Conservation (phyloP, 1,140 invertebrate species). For the Holotrichia oblita region DNA sequence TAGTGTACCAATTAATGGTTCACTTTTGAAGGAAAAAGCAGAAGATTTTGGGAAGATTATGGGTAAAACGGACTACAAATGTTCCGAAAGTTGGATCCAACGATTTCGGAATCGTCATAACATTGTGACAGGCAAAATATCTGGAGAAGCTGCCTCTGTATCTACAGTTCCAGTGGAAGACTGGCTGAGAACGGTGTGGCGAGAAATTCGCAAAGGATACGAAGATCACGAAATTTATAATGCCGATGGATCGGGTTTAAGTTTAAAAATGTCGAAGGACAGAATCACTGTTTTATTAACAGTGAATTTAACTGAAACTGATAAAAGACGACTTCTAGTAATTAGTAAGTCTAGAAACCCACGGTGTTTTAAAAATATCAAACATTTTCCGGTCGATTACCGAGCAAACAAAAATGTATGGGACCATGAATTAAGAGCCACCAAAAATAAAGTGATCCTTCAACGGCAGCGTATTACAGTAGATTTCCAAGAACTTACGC, state of each 20-base stretch:
- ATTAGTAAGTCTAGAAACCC: conserved; percentile 61
- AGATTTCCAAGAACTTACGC: too few species aligned
- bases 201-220: background rate
- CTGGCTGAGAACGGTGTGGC: conserved; percentile 50
- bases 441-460: too few species aligned
- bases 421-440: too few species aligned
- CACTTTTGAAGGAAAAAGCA: too few species aligned
- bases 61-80: conserved; percentile 40
- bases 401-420: conserved; percentile 56
- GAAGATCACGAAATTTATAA: conserved; percentile 22
- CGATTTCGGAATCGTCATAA: conserved; percentile 43
- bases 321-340: conserved; percentile 48
- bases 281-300: conserved; percentile 26
- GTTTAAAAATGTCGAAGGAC: background rate
- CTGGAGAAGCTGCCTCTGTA: conserved; percentile 47
- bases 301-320: conserved; percentile 3
- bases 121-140: conserved; percentile 42
- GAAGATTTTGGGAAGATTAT: too few species aligned
- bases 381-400: conserved; percentile 56
- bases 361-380: conserved; percentile 59
- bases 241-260: conserved; percentile 8
- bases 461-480: too few species aligned
- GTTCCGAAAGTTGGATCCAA: conserved; percentile 42
- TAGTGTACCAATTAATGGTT: too few species aligned
- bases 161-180: conserved; percentile 55